These are phyloP conservation scores for Euzophera pinguis DNA, from an alignment of 2,888 invertebrate species.

Conservation along the genomic window DNA sequence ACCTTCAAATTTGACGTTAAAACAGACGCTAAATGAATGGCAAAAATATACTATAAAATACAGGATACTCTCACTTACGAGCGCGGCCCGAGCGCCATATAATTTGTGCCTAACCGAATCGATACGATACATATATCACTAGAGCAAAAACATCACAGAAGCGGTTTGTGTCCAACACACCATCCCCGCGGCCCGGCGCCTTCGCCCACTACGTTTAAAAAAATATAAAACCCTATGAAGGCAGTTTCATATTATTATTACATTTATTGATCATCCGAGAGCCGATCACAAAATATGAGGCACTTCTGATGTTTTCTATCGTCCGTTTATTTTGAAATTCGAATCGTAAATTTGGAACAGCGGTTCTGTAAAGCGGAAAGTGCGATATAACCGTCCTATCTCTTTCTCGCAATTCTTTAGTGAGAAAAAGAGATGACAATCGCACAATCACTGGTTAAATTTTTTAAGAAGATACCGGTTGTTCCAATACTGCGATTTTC, in stretches of 20 bases:
- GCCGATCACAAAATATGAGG: conserved; percentile 55
- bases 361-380: too few species aligned
- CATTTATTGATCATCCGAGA: conserved; percentile 51
- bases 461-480: not conserved
- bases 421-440: too few species aligned
- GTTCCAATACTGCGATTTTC: conserved; percentile 4
- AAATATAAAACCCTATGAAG: conserved; percentile 73
- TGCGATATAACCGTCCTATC: not conserved
- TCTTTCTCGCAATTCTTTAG: not conserved
- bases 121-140: conserved; percentile 45
- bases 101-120: conserved; percentile 32
- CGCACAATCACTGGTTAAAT: too few species aligned
- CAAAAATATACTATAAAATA: conserved; percentile 66
- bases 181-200: conserved; percentile 44
- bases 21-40: conserved; percentile 58
- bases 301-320: conserved; percentile 60
- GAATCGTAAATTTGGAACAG: not conserved
- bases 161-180: conserved; percentile 63
- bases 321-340: conserved; percentile 22
- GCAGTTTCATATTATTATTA: conserved; percentile 52
- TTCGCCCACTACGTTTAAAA: conserved; percentile 57
- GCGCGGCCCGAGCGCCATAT: conserved; percentile 27
- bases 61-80: conserved; percentile 41
- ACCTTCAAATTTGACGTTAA: conserved; percentile 43
- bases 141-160: conserved; percentile 72